Evolutionary conservation across 1,140 invertebrate genomes (phyloP), one percentile per base, ranked within the genome.

Genomic region (Stegodyphus mimosarum): DNA sequence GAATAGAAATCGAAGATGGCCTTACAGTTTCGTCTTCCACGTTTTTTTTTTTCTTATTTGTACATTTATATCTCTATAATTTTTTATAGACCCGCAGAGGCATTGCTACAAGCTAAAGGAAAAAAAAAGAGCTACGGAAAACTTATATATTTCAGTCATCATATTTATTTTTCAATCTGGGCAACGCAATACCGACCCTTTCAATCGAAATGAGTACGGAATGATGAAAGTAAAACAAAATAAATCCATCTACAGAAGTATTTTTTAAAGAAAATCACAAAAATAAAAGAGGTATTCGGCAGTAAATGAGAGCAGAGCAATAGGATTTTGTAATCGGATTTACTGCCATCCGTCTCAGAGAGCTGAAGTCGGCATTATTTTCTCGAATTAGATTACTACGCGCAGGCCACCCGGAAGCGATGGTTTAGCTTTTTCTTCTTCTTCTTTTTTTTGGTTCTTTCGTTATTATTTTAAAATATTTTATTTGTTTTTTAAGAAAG

Each of bases 281-380:
- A 64, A 64, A 64, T 74, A 73, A 83, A 83, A 83, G 71, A 74
- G 71, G 80, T 50, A 73, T 73, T 63, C 72, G 13, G 17, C 73
- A 74, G 60, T 84, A 84, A 84, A 84, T 84, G 81, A 84, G 81
- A 84, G 51, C 52, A 33, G 7, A 60, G 81, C 81, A 75, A 84
- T 84, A 84, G 71, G 60, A 84, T 84, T 84, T 76, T 76, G 81
- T 84, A 84, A 84, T 84, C 81, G 81, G 81, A 84, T 84, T 84
- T 84, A 51, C 33, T 76, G 72, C 60, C 51, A 76, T 69, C 64
- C 69, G 69, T 69, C 50, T 64, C 9, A 33, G 48, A 70, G 50
- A 55, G 53, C 52, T 18, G 71, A 55, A 70, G 55, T 33, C 79
- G 79, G 79, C 66, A 81, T 81, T 81, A 81, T 81, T 81, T 81